Conservation (phyloP, 2,113 vertebrate genomes). For the Eclectus roratus region DNA sequence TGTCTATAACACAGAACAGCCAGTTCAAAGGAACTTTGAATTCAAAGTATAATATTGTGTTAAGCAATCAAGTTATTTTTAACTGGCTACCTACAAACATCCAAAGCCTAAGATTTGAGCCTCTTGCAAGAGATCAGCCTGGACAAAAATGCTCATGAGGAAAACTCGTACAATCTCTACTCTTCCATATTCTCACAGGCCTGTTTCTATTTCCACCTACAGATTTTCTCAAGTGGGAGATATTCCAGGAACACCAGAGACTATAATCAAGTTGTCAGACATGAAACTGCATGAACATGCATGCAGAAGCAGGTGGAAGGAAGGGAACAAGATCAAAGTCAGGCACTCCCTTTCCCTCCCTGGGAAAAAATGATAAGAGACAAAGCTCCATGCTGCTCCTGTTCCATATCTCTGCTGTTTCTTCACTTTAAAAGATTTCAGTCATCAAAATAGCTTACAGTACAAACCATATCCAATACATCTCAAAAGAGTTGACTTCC, state of each 20-base stretch:
- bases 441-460: not conserved
- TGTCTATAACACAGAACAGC: not conserved
- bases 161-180: not conserved
- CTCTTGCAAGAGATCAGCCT: not conserved
- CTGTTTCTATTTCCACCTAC: not conserved
- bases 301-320: not conserved
- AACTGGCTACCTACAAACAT: not conserved
- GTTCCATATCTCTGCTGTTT: not conserved
- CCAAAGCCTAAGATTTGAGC: not conserved
- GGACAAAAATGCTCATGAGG: not conserved
- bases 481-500: not conserved
- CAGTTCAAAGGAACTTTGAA: not conserved
- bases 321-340: conserved; percentile 36
- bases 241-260: conserved; percentile 13
- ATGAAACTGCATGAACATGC: not conserved
- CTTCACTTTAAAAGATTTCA: not conserved
- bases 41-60: not conserved
- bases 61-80: not conserved
- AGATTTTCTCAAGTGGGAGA: not conserved
- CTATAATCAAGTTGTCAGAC: conserved; percentile 7
- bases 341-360: conserved; percentile 15
- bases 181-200: not conserved
- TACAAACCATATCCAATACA: not conserved
- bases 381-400: not conserved
- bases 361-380: conserved; percentile 16